Evolutionary conservation across 2,113 vertebrate species (phyloP).

Genomic region (Tympanuchus pallidicinctus): DNA sequence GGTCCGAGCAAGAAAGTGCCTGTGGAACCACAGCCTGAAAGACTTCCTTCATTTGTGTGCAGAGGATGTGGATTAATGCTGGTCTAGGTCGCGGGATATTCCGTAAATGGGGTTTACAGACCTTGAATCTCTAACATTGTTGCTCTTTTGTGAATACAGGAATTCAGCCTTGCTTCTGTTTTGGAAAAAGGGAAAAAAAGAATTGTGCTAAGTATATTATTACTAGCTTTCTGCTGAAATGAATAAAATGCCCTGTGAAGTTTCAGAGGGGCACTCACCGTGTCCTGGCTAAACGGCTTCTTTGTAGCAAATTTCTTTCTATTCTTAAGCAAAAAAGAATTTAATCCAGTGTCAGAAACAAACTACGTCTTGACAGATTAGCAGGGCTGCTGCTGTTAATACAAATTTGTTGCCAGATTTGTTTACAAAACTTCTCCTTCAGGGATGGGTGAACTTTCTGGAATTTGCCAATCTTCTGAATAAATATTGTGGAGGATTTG

Average conservation of each 20-base stretch:
- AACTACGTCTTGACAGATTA: constrained; percentile 50
- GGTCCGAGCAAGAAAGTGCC: neutral
- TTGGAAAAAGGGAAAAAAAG: neutral
- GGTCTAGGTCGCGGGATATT: neutral
- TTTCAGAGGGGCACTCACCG: constrained; percentile 3
- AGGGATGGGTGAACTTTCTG: constrained; percentile 53
- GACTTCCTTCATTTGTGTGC: neutral
- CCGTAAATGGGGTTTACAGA: neutral
- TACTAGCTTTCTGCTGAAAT: neutral
- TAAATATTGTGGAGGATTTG: constrained; percentile 59
- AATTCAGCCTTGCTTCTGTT: neutral
- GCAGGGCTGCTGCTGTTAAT: constrained; percentile 40
- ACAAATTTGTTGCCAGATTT: constrained; percentile 68
- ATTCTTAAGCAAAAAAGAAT: constrained; percentile 37
- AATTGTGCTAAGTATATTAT: neutral
- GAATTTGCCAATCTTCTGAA: constrained; percentile 56
- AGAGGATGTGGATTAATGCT: neutral
- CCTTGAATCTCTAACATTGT: neutral
- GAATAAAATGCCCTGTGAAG: constrained; percentile 20
- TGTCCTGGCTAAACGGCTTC: constrained; percentile 23
- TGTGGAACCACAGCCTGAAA: neutral
- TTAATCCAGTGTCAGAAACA: constrained; percentile 48
- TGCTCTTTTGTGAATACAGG: neutral
- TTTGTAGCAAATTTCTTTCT: constrained; percentile 44
- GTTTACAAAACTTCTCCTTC: constrained; percentile 64